Evolutionary conservation across 1,140 invertebrate genomes (phyloP), one percentile per base, ranked within the genome.

Genomic region (Ctenoplectra terminalis): DNA sequence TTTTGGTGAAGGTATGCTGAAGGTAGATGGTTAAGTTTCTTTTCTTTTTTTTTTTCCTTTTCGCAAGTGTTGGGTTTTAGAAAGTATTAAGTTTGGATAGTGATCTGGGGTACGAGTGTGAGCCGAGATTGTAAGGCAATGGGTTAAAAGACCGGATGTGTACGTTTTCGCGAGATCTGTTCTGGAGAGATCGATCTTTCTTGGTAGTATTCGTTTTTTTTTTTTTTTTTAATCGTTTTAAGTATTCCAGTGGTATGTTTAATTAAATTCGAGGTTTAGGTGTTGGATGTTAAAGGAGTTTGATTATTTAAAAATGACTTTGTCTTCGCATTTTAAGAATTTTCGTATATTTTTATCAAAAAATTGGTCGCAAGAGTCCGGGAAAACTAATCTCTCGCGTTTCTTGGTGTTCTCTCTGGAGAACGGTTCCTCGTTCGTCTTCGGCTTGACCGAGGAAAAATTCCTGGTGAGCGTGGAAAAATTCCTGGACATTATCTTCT

Each of bases 71-170:
- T 29, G 26, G 15, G 23, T 3, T 61, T 61, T 61, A 37, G 60
- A 34, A 61, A 20, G 20, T 63, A 40, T 40, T 34, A 8, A 64
- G 37, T 64, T 63, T 63, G 60, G 23, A 40, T 4, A 23, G 9
- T 4, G 37, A 64, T 7, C 5, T 6, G 34, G 37, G 11, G 23
- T 8, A 63, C 11, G 5, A 61, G 34, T 34, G 34, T 3, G 17
- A 37, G 9, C 37, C 20, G 64, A 20, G 64, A 66, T 43, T 66
- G 64, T 66, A 46, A 66, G 64, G 64, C 64, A 66, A 11, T 66
- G 17, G 64, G 64, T 66, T 46, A 66, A 29, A 29, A 29, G 40
- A 46, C 64, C 64, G 64, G 64, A 66, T 46, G 64, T 64, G 34
- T 34, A 29, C 34, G 60, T 61, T n/a, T 29, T 7, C 17, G 1